Conservation (phyloP, 2,113 vertebrate species). For the Rhinogobius similis region DNA sequence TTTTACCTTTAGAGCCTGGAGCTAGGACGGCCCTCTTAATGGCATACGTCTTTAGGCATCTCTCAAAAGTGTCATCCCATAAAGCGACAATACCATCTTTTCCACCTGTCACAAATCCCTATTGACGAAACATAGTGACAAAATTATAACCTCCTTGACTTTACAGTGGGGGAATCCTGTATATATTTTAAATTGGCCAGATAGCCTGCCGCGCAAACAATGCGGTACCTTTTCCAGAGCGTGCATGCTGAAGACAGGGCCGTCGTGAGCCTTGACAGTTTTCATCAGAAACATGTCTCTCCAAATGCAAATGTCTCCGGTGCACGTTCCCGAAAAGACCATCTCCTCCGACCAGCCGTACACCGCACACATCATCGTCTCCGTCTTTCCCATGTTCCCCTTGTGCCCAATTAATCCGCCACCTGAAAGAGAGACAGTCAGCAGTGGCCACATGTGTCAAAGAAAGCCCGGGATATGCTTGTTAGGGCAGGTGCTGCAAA, state of each 20-base stretch:
- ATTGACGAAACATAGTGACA: conserved; percentile 10
- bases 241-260: conserved; percentile 98
- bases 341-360: conserved; percentile 98
- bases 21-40: conserved; percentile 96
- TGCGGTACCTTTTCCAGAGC: conserved; percentile 90
- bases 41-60: conserved; percentile 97
- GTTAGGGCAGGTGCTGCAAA: conserved; percentile 28
- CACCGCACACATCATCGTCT: conserved; percentile 97
- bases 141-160: conserved; percentile 14
- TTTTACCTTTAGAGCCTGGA: conserved; percentile 95
- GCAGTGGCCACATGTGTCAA: conserved; percentile 21
- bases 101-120: conserved; percentile 98
- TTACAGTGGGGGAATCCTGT: background rate
- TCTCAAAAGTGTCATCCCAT: conserved; percentile 97
- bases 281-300: conserved; percentile 96
- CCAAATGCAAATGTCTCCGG: conserved; percentile 97
- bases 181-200: background rate
- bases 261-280: conserved; percentile 97
- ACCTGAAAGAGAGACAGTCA: conserved; percentile 73
- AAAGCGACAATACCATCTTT: conserved; percentile 96
- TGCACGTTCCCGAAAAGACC: conserved; percentile 94
- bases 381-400: conserved; percentile 89
- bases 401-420: conserved; percentile 95
- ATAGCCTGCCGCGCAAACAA: background rate
- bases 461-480: conserved; percentile 27